Percentiles rank a stretch among this genome's conserved stretches.
Evolutionary conservation across 1,140 invertebrate genomes (phyloP).

Genomic region (Leguminivora glycinivorella): DNA sequence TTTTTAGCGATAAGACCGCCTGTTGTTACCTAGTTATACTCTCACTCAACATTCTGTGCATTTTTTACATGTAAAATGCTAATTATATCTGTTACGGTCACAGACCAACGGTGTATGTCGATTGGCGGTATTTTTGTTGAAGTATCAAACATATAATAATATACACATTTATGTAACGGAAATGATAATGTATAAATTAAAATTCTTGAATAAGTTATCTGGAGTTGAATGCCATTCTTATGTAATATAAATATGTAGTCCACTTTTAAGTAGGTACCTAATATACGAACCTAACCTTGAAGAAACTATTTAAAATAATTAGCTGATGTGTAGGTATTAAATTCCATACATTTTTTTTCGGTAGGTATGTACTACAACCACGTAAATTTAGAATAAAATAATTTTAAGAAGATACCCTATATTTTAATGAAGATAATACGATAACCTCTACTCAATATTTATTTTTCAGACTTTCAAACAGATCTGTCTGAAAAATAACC

Average conservation of each 20-base stretch:
- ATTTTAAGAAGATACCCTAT: constrained; percentile 19
- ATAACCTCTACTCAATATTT: constrained; percentile 15
- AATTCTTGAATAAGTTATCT: constrained; percentile 7
- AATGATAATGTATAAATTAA: background rate
- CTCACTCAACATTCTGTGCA: too few relatives aligned
- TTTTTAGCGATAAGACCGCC: too few relatives aligned
- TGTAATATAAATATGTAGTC: background rate
- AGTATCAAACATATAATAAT: background rate
- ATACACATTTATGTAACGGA: background rate
- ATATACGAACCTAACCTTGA: background rate
- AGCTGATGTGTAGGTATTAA: background rate
- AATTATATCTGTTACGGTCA: too few relatives aligned
- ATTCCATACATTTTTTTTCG: background rate
- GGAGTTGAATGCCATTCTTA: background rate
- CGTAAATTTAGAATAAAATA: background rate
- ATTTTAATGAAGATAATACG: background rate
- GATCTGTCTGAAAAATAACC: background rate
- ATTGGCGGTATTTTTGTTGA: background rate
- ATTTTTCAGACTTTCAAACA: background rate
- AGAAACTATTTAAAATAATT: background rate
- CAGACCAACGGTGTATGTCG: background rate
- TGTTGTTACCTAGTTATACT: too few relatives aligned
- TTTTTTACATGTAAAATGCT: too few relatives aligned
- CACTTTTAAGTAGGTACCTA: background rate
- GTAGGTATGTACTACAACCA: background rate